These are phyloP conservation scores for Machaerirhynchus nigripectus DNA, from an alignment of 2,113 vertebrate genomes.

Conservation along the genomic window DNA sequence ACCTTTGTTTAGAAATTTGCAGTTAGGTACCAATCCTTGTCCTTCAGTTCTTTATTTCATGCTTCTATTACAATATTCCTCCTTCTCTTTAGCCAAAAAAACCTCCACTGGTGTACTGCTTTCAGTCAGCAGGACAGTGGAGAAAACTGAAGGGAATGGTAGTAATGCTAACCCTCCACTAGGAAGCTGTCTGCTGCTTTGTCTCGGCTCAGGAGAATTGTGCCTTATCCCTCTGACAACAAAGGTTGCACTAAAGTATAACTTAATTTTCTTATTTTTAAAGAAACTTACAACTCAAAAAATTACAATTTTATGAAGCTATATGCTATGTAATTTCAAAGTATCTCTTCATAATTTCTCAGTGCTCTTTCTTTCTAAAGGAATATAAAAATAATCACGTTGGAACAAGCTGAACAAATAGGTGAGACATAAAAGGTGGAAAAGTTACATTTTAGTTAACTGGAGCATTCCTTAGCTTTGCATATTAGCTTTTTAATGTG, in stretches of 20 bases:
- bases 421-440: not conserved
- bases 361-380: not conserved
- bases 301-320: not conserved
- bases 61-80: not conserved
- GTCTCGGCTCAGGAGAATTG: not conserved
- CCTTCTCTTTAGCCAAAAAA: not conserved
- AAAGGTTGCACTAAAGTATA: not conserved
- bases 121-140: not conserved
- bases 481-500: not conserved
- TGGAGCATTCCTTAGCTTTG: not conserved
- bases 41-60: not conserved
- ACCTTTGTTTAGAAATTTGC: not conserved
- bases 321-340: not conserved
- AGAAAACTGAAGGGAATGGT: not conserved
- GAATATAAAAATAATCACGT: not conserved
- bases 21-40: not conserved
- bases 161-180: not conserved
- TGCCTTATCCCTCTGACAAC: not conserved
- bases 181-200: not conserved
- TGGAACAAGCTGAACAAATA: not conserved
- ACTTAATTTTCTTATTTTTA: not conserved
- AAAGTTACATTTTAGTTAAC: not conserved
- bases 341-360: not conserved
- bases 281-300: not conserved
- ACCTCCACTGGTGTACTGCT: accelerated